These are phyloP conservation scores for Sinella curviseta DNA, from an alignment of 1,140 invertebrate species.

Conservation along the genomic window DNA sequence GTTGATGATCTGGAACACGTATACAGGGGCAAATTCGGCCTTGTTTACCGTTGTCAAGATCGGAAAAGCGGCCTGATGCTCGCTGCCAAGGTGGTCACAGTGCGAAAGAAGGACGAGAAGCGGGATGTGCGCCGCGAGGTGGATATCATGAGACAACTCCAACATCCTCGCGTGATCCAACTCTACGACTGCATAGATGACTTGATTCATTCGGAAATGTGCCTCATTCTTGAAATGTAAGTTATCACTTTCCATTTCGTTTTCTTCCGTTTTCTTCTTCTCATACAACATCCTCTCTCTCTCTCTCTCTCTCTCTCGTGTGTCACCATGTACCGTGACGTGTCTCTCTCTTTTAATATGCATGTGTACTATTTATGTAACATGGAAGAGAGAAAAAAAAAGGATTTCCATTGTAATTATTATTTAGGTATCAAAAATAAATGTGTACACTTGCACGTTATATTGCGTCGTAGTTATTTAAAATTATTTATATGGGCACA, in stretches of 20 bases:
- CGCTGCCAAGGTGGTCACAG: slow-evolving; percentile 90
- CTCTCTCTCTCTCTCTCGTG: too few species aligned
- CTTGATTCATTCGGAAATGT: slow-evolving; percentile 80
- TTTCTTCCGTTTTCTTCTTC: too few species aligned
- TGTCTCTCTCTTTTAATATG: too few species aligned
- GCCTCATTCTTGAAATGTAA: slow-evolving; percentile 94
- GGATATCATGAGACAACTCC: slow-evolving; percentile 90
- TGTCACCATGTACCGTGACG: too few species aligned
- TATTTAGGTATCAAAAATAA: too few species aligned
- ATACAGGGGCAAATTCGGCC: slow-evolving; percentile 97
- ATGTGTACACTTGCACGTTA: too few species aligned
- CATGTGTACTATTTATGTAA: too few species aligned
- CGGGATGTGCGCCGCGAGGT: slow-evolving; percentile 91
- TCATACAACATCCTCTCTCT: too few species aligned
- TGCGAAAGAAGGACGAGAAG: slow-evolving; percentile 73
- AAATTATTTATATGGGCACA: too few species aligned
- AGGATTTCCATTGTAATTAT: not conserved
- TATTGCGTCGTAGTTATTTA: too few species aligned
- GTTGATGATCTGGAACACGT: too few species aligned
- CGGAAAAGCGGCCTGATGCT: slow-evolving; percentile 75
- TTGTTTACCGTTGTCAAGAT: slow-evolving; percentile 88
- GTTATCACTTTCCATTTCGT: slow-evolving; percentile 55
- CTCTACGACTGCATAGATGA: slow-evolving; percentile 92
- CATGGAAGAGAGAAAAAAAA: too few species aligned
- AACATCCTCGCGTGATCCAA: slow-evolving; percentile 91